A percentile compares a stretch with the other conserved stretches of the same genome.
Conservation (phyloP, 1,140 invertebrate genomes). For the Euura lappo region DNA sequence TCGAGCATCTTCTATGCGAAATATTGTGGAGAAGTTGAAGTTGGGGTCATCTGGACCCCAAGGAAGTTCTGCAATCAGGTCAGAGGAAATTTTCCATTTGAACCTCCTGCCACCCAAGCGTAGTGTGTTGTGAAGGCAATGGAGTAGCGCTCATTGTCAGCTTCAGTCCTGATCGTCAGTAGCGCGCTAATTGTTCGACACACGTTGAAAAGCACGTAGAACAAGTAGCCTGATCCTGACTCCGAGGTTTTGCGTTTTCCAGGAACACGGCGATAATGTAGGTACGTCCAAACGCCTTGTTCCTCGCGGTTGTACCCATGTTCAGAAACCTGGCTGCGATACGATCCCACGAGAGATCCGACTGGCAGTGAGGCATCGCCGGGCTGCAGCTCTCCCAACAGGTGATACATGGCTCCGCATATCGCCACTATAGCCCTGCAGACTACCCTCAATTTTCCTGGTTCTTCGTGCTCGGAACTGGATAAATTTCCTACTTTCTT, state of each 20-base stretch:
- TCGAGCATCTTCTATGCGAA: too few relatives aligned
- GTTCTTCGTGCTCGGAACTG: not conserved
- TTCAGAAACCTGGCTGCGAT: not conserved
- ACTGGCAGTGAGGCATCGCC: conserved; percentile 2
- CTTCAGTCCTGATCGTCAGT: too few relatives aligned
- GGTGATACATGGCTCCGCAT: conserved; percentile 2
- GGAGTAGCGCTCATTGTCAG: too few relatives aligned
- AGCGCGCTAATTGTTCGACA: too few relatives aligned
- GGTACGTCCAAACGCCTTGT: not conserved
- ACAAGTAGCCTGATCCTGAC: too few relatives aligned
- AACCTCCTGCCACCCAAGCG: too few relatives aligned
- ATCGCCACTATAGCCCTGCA: not conserved
- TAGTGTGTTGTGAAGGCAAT: too few relatives aligned
- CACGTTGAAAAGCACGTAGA: too few relatives aligned
- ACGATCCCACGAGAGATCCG: not conserved
- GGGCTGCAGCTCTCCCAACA: not conserved
- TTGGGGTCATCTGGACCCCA: too few relatives aligned
- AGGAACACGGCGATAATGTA: not conserved
- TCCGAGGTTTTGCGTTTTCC: not conserved
- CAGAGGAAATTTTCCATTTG: too few relatives aligned
- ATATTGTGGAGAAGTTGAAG: too few relatives aligned
- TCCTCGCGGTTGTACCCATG: not conserved
- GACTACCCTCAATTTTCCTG: not conserved
- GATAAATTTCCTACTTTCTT: not conserved
- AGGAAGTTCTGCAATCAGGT: too few relatives aligned